phyloP scores from a whole-genome alignment of 2,797 vertebrate genomes.

The Pseudopleuronectes americanus region DNA sequence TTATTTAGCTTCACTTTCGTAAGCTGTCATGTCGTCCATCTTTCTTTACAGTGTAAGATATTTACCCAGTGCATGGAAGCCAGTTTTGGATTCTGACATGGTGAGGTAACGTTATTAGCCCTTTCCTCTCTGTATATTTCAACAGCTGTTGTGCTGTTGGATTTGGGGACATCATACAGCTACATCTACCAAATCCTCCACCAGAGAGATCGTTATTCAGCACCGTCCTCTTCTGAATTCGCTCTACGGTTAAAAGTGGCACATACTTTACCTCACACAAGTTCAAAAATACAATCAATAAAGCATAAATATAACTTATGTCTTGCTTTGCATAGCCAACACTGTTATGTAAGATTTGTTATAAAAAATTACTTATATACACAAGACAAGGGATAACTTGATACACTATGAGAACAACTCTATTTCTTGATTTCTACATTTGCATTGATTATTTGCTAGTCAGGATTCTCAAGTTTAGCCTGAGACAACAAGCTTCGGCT shows the following conservation, averaged over 20 bases:
- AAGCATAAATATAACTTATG: background rate
- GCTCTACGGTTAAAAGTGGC: background rate
- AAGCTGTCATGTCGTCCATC: too few relatives aligned
- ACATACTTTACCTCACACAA: background rate
- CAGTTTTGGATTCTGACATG: background rate
- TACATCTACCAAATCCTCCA: background rate
- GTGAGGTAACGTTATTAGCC: background rate
- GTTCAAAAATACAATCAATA: background rate
- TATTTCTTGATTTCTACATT: background rate
- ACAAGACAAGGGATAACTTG: background rate
- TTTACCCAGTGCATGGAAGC: background rate
- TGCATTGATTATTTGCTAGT: background rate
- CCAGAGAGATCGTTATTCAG: too few relatives aligned
- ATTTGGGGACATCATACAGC: background rate
- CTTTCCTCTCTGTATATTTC: background rate
- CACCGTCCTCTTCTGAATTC: too few relatives aligned
- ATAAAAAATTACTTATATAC: background rate
- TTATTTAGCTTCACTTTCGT: too few relatives aligned
- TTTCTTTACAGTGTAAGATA: background rate
- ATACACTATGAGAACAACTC: background rate
- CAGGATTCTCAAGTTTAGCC: too few relatives aligned
- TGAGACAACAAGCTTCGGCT: too few relatives aligned
- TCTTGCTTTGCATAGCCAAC: background rate
- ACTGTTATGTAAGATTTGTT: background rate
- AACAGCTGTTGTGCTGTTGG: background rate